phyloP scores from a whole-genome alignment of 2,113 vertebrate genomes.

The Sprattus sprattus region DNA sequence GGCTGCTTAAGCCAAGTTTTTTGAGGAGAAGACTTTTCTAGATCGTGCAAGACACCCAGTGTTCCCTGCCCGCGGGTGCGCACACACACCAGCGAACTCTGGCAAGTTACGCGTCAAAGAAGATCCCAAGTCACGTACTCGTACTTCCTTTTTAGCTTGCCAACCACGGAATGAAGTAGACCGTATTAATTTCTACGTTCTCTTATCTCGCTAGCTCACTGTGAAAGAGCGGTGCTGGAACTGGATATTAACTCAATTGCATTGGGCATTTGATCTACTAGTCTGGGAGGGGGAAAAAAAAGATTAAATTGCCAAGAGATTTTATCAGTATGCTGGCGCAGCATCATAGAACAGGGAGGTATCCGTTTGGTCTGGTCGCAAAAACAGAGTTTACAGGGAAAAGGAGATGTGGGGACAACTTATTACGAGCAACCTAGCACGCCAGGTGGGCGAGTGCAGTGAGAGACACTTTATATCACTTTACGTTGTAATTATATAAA shows the following conservation, averaged over 20 bases:
- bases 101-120: neutral
- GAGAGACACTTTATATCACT: neutral
- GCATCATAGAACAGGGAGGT: neutral
- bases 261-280: neutral
- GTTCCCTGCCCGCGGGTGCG: neutral
- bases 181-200: neutral
- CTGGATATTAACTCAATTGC: constrained; percentile 1
- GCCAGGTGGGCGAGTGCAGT: neutral
- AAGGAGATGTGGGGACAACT: neutral
- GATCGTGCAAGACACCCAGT: neutral
- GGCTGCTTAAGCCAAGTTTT: too few relatives aligned
- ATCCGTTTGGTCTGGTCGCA: neutral
- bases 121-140: neutral
- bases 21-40: neutral
- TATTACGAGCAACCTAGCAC: neutral
- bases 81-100: neutral
- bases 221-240: neutral
- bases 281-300: neutral
- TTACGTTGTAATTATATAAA: neutral
- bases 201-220: constrained; percentile 1
- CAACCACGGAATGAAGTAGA: neutral
- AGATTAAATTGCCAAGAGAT: neutral
- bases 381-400: neutral
- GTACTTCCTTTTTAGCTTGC: neutral
- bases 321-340: neutral